Evolutionary conservation across 2,797 vertebrate species (phyloP), one percentile per base, ranked within the genome.

Genomic region (Chaunax sp.): DNA sequence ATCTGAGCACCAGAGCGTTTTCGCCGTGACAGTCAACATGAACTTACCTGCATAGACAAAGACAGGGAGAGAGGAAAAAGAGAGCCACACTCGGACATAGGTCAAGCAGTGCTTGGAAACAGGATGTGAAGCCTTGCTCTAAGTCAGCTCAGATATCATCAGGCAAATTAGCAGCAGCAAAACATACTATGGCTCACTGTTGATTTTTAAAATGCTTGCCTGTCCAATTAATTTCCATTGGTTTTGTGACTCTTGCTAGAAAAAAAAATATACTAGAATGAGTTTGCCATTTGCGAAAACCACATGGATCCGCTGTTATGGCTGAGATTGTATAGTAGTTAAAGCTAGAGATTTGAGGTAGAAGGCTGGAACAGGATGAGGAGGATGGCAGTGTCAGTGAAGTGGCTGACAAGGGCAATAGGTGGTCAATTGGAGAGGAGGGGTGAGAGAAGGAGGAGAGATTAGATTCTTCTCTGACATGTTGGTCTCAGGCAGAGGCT

Each of bases 11-110:
- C 40, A 50, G 62, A 76, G 78, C 40, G 68, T 82, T 82, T 84
- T 59, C 80, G 78, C 67, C 13, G 47, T 49, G 63, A 62, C 75
- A 69, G 76, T 82, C 70, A 78, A 77, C 75, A 64, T 56, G 40
- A 72, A 81, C 58, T 79, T 74, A 87, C 75, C 81, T 87, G 82
- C 77, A 67, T 35, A 56, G 82, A 82, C 75, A 72, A 59, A 70
- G 68, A 52, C 53, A 60, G 15, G 22, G 61, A 70, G 45, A 37
- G 47, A 76, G 58, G 50, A 46, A 23, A 23, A 63, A 20, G 64
- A 47, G 72, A 54, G 47, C 50, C 30, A 35, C 9, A 10, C 59
- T 67, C 58, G 75, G 87, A 83, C 75, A 67, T 3, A 56, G 71
- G 68, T 77, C 76, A 84, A 65, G 26, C 25, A 52, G 40, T 56